Conservation (phyloP, 2,888 invertebrate species). For the Pandemis heparana region DNA sequence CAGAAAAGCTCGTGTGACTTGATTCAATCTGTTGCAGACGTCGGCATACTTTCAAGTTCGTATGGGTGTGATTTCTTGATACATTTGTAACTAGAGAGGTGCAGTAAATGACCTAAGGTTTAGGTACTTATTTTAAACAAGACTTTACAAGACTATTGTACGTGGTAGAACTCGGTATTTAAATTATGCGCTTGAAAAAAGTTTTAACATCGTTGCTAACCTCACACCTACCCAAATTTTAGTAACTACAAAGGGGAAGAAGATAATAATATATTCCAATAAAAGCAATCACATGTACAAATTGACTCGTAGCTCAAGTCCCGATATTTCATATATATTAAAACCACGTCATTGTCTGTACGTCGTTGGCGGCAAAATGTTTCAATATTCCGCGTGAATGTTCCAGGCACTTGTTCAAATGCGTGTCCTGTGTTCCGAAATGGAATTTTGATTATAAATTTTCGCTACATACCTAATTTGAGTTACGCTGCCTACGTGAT, state of each 20-base stretch:
- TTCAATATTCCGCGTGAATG: slow-evolving; percentile 28
- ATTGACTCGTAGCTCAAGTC: slow-evolving; percentile 3
- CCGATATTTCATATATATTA: slow-evolving; percentile 25
- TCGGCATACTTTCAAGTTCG: too few species aligned
- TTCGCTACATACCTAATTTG: slow-evolving; percentile 53
- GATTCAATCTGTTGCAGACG: too few species aligned
- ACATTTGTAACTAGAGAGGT: too few species aligned
- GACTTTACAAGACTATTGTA: too few species aligned
- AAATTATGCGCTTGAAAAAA: not conserved
- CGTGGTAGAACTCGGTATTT: too few species aligned
- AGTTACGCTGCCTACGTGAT: slow-evolving; percentile 48
- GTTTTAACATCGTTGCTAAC: too few species aligned
- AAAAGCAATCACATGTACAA: slow-evolving; percentile 27
- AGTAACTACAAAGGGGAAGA: not conserved
- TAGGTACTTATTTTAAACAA: too few species aligned
- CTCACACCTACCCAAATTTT: too few species aligned
- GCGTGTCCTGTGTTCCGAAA: slow-evolving; percentile 51
- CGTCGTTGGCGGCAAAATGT: slow-evolving; percentile 17
- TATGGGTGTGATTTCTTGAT: too few species aligned
- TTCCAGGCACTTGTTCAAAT: slow-evolving; percentile 34
- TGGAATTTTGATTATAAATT: slow-evolving; percentile 62
- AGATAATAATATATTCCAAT: slow-evolving; percentile 8
- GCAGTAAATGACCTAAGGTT: too few species aligned
- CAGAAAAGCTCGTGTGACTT: not conserved
- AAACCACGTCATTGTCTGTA: slow-evolving; percentile 19